Conservation (phyloP, 2,888 invertebrate genomes). For the Euplagia quadripunctaria region DNA sequence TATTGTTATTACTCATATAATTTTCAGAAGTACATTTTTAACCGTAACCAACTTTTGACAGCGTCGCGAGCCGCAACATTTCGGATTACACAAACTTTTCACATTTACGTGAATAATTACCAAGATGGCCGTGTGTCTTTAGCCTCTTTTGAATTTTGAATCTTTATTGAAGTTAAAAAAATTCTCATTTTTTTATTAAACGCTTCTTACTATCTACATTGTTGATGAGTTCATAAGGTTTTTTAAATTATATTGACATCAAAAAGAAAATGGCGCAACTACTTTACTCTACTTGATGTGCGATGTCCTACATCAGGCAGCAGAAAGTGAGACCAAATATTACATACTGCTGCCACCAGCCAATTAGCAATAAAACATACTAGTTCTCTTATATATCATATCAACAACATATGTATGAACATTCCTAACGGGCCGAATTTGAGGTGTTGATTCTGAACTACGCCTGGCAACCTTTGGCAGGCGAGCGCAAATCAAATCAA, state of each 20-base stretch:
- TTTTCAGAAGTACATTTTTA: constrained; percentile 13
- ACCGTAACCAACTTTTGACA: constrained; percentile 26
- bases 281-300: neutral
- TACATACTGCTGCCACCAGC: neutral
- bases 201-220: neutral
- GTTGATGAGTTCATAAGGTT: neutral
- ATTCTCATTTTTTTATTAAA: neutral
- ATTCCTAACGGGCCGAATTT: constrained; percentile 40
- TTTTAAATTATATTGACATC: neutral
- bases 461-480: constrained; percentile 55
- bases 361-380: neutral
- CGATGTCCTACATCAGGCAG: too few species aligned
- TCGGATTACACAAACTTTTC: constrained; percentile 45
- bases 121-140: constrained; percentile 21
- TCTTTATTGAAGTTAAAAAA: neutral
- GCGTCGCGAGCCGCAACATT: constrained; percentile 37
- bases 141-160: constrained; percentile 13
- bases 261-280: neutral
- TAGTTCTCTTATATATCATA: neutral
- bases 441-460: constrained; percentile 56
- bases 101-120: constrained; percentile 55
- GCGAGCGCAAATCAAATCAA: constrained; percentile 74
- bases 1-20: neutral
- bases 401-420: constrained; percentile 36
- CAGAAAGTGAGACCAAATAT: neutral